Evolutionary conservation across 2,888 invertebrate species (phyloP), one percentile per base, ranked within the genome.

Genomic region (Nomada ruficornis): DNA sequence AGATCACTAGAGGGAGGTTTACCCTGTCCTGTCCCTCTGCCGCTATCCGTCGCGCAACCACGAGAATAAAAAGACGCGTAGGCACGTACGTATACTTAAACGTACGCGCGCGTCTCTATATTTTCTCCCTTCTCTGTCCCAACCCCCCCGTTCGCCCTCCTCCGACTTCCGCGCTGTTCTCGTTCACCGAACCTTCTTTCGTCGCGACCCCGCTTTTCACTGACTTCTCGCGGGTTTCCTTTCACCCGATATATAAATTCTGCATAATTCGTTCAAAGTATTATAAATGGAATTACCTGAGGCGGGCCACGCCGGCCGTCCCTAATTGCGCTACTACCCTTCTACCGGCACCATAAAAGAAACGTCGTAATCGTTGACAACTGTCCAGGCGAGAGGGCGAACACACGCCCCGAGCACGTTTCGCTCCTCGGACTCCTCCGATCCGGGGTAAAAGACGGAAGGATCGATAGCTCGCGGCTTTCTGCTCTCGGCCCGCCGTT

Each of bases 1-100:
- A 92, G 92, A 92, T 90, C 92, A 90, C 92, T 93, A 88, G 82
- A 90, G 81, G 75, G 71, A 75, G 88, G 84, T 84, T 87, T 86
- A 86, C 86, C 87, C 88, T 88, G 86, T 89, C 86, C 89, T 86
- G 86, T 84, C 80, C 75, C 69, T 71, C 62, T 62, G 67, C 73
- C 57, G 83, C 72, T 73, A 83, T 84, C 80, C 83, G 83, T 80
- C 81, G 81, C 80, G 78, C 85, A 80, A 55, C 80, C 80, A 85
- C 85, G 85, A 76, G 83, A 77, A 86, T 89, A 87, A 90, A 89
- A 88, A 88, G 85, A 86, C 83, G 82, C 80, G 76, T 83, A 83
- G 83, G 83, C 83, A 79, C 83, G 83, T 83, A 83, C 83, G 68
- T 83, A 83, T 72, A 79, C 83, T 83, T 78, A 83, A 71, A 78